Evolutionary conservation across 2,797 vertebrate genomes (phyloP).

Genomic region (Sebastes matsubarae): DNA sequence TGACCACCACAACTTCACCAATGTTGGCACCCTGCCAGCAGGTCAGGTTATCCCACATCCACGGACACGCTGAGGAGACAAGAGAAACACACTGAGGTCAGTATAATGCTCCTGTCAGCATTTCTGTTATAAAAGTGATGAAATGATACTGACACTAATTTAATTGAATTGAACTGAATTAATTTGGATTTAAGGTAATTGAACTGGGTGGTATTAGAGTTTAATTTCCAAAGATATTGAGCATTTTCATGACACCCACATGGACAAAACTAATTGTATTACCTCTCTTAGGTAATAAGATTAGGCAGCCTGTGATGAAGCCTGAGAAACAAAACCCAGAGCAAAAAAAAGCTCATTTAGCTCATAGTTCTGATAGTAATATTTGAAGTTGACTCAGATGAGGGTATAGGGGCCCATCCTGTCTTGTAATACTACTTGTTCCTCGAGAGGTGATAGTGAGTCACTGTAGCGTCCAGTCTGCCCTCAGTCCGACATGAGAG

Average conservation of each 20-base stretch:
- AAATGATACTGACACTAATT: constrained; percentile 1
- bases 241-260: background rate
- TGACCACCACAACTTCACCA: constrained; percentile 89
- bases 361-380: background rate
- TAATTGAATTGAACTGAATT: background rate
- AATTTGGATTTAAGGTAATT: background rate
- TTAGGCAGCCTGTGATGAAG: background rate
- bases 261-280: background rate
- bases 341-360: background rate
- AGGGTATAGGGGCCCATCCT: background rate
- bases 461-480: no score
- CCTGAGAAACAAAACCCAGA: background rate
- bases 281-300: background rate
- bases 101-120: background rate
- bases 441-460: no score
- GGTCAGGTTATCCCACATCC: constrained; percentile 97
- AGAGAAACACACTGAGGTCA: background rate
- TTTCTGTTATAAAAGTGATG: background rate
- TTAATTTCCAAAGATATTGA: background rate
- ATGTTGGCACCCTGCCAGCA: constrained; percentile 91
- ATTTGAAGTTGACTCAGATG: background rate
- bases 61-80: constrained; percentile 84
- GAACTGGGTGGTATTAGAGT: background rate
- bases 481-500: no score
- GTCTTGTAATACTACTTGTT: no score